These are phyloP conservation scores for Caenorhabditis zanzibari DNA, from an alignment of 2,888 invertebrate genomes.

Conservation along the genomic window DNA sequence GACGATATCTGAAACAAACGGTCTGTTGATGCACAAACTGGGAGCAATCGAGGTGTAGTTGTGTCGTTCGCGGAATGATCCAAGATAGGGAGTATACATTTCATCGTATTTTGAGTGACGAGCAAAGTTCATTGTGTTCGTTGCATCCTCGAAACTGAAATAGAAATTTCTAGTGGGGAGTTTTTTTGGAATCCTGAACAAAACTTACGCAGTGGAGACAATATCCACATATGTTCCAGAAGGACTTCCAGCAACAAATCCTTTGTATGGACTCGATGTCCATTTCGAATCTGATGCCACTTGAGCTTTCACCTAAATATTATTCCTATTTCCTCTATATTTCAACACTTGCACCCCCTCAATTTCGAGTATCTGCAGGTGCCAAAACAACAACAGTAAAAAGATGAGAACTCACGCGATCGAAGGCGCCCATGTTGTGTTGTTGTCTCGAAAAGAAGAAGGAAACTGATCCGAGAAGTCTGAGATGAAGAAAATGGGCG, in stretches of 20 bases:
- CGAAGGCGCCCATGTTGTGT: constrained; percentile 62
- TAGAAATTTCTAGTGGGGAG: not conserved
- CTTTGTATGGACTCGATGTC: constrained; percentile 65
- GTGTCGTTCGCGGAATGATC: constrained; percentile 70
- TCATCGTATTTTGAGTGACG: constrained; percentile 73
- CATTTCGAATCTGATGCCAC: constrained; percentile 66
- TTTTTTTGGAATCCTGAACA: not conserved
- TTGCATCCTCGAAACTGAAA: constrained; percentile 63
- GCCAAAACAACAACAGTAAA: constrained; percentile 25
- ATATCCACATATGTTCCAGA: constrained; percentile 71
- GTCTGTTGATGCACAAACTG: constrained; percentile 69
- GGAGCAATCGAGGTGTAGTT: constrained; percentile 76
- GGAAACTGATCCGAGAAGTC: not conserved
- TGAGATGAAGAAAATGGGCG: constrained; percentile 26
- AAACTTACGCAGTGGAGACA: constrained; percentile 71
- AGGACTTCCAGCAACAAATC: constrained; percentile 68
- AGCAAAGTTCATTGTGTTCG: constrained; percentile 64
- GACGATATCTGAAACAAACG: constrained; percentile 39
- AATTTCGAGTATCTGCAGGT: not conserved
- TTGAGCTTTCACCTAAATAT: constrained; percentile 61
- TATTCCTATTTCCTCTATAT: not conserved
- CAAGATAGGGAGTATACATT: constrained; percentile 73
- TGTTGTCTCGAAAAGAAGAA: not conserved
- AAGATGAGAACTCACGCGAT: constrained; percentile 52
- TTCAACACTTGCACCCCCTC: not conserved